Percentiles rank a stretch among this genome's conserved stretches.
Evolutionary conservation across 1,140 invertebrate species (phyloP).

Genomic region (Hermetia illucens): DNA sequence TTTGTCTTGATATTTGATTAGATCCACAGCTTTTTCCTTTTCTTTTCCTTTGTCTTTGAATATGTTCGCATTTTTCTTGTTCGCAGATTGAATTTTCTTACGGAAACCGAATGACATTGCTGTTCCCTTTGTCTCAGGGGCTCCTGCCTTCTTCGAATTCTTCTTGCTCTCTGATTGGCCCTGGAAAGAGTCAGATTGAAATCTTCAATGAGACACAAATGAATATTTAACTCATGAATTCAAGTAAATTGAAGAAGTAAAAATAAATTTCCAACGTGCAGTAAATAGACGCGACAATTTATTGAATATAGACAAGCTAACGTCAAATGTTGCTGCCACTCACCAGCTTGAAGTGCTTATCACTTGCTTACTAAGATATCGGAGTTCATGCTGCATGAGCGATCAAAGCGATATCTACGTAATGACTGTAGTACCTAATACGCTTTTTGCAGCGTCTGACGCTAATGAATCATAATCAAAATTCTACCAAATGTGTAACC

Average conservation of each 20-base stretch:
- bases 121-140: conserved; percentile 28
- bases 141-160: conserved; percentile 10
- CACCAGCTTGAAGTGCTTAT: background rate
- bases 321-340: background rate
- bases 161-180: conserved; percentile 31
- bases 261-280: conserved; percentile 10
- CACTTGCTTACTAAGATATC: background rate
- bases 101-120: conserved; percentile 34
- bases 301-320: conserved; percentile 1
- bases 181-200: conserved; percentile 11
- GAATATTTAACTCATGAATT: conserved; percentile 5
- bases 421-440: too few relatives aligned
- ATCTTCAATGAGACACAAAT: conserved; percentile 13
- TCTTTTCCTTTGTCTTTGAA: conserved; percentile 5
- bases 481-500: too few relatives aligned
- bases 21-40: background rate
- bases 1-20: background rate
- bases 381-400: too few relatives aligned
- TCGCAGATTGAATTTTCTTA: conserved; percentile 27
- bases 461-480: too few relatives aligned
- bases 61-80: conserved; percentile 18
- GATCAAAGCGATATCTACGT: too few relatives aligned
- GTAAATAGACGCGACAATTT: conserved; percentile 2
- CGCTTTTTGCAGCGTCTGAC: too few relatives aligned
- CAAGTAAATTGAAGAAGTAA: too few relatives aligned